phyloP scores from a whole-genome alignment of 2,888 invertebrate species.

The Teleogryllus oceanicus region DNA sequence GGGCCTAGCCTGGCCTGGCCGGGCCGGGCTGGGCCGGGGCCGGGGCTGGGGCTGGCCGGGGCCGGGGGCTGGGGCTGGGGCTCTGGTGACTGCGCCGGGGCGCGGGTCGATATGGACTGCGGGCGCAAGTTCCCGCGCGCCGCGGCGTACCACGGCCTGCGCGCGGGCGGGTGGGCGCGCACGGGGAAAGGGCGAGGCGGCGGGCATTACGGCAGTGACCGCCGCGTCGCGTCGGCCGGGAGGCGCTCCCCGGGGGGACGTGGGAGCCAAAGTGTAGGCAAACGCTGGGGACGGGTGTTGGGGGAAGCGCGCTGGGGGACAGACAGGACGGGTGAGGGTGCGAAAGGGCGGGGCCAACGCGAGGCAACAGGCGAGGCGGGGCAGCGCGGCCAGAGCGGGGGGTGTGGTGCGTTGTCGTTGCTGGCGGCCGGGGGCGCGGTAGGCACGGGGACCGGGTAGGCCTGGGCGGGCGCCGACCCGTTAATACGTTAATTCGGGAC shows the following conservation, averaged over 20 bases:
- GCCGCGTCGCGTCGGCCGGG: no score
- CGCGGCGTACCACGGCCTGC: not conserved
- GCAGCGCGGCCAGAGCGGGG: no score
- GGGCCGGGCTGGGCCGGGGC: not conserved
- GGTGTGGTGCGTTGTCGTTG: no score
- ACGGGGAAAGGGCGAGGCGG: not conserved
- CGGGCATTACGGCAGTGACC: not conserved
- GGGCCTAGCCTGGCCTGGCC: not conserved
- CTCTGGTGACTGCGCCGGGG: slow-evolving; percentile 18
- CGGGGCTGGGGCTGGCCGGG: not conserved
- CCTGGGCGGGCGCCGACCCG: not conserved
- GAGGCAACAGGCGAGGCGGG: no score
- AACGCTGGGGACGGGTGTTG: no score
- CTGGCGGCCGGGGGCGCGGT: not conserved
- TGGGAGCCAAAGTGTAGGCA: no score
- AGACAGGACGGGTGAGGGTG: no score
- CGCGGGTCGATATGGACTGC: slow-evolving; percentile 18
- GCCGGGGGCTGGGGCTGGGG: not conserved
- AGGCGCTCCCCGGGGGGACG: no score
- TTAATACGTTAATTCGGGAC: slow-evolving; percentile 2
- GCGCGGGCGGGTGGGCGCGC: not conserved
- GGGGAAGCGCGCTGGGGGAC: no score
- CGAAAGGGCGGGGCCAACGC: no score
- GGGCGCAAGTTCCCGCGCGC: slow-evolving; percentile 3
- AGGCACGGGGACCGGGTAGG: not conserved